Conservation (phyloP, 2,113 vertebrate genomes). For the Alosa alosa region DNA sequence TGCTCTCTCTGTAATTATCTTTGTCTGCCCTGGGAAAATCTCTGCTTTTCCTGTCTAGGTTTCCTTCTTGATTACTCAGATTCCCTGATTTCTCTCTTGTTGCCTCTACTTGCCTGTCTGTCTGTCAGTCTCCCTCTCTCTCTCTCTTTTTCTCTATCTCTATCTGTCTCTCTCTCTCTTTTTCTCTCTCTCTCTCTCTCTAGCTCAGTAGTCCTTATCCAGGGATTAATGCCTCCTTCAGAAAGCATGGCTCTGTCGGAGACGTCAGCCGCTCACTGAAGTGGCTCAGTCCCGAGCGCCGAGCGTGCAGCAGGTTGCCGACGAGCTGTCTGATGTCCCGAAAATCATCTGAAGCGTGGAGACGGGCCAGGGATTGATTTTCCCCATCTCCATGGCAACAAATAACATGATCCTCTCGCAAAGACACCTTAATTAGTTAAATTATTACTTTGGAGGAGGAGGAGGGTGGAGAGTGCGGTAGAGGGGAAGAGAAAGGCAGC, state of each 20-base stretch:
- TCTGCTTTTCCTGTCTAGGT: neutral
- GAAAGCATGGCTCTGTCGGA: conserved; percentile 29
- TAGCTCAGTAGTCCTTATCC: conserved; percentile 17
- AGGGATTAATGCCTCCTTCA: conserved; percentile 32
- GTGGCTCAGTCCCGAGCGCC: neutral
- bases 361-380: conserved; percentile 65
- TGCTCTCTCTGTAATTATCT: neutral
- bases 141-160: conserved; percentile 2
- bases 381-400: conserved; percentile 71
- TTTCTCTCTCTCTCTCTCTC: conserved; percentile 27
- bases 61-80: neutral
- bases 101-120: neutral
- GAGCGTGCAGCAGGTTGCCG: conserved; percentile 66
- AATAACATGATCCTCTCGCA: conserved; percentile 73
- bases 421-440: conserved; percentile 78
- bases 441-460: conserved; percentile 65
- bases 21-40: neutral
- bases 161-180: conserved; percentile 30
- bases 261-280: conserved; percentile 39
- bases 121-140: neutral
- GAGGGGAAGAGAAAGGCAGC: conserved; percentile 28
- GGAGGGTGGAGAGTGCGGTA: conserved; percentile 20
- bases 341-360: conserved; percentile 50
- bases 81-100: neutral
- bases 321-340: conserved; percentile 70